Percentiles rank a stretch among this genome's conserved stretches.
Evolutionary conservation across 2,113 vertebrate genomes (phyloP).

Genomic region (Ochotona princeps): DNA sequence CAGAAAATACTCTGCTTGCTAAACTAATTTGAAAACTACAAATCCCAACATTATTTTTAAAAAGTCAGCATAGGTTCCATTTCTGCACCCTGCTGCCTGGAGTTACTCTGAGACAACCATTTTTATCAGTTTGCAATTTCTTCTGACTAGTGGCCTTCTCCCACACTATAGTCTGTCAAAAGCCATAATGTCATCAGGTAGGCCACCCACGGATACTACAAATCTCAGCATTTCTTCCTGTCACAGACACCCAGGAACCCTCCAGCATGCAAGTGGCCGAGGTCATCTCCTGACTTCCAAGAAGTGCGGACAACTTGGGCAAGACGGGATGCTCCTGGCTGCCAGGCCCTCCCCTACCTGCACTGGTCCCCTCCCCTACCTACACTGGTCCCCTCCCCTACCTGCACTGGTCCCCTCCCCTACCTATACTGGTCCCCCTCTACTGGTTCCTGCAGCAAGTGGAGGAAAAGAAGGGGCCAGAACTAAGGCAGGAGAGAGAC

Average conservation of each 20-base stretch:
- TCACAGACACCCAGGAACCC: neutral
- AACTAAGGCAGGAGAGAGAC: neutral
- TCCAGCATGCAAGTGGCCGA: neutral
- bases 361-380: neutral
- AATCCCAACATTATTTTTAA: too few species aligned
- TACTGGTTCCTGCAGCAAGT: neutral
- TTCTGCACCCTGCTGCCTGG: neutral
- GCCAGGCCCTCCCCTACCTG: neutral
- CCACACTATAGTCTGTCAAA: neutral
- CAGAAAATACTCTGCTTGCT: too few species aligned
- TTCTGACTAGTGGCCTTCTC: neutral
- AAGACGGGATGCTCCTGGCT: neutral
- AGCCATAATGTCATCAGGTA: neutral
- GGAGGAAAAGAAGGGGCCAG: neutral
- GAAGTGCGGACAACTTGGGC: neutral
- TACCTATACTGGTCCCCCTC: neutral
- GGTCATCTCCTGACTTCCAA: neutral
- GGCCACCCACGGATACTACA: constrained; percentile 1
- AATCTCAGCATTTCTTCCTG: neutral
- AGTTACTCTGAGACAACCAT: neutral
- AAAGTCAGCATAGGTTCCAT: neutral
- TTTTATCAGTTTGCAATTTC: neutral
- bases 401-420: neutral
- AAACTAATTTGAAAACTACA: too few species aligned
- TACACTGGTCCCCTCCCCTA: neutral